Evolutionary conservation across 2,797 vertebrate species (phyloP).

Genomic region (Carcharodon carcharias): DNA sequence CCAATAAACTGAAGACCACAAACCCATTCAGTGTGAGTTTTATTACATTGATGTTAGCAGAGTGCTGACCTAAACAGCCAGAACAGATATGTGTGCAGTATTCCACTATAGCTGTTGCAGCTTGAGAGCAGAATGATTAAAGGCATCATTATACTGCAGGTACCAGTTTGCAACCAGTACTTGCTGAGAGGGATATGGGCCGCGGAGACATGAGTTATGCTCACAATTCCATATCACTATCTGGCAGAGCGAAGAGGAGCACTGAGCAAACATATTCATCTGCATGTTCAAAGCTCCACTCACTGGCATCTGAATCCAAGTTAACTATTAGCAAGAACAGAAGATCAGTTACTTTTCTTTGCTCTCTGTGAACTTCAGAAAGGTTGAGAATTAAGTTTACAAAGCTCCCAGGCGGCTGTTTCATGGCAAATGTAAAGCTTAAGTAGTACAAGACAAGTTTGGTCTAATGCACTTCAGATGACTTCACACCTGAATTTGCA

Average conservation of each 20-base stretch:
- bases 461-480: neutral
- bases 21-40: neutral
- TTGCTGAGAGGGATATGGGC: neutral
- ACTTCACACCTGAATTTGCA: neutral
- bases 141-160: neutral
- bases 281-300: neutral
- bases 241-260: neutral
- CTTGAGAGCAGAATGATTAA: neutral
- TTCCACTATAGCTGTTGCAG: neutral
- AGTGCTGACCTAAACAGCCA: neutral
- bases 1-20: conserved; percentile 11
- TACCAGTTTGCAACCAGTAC: neutral
- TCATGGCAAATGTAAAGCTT: neutral
- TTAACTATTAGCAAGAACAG: neutral
- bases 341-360: neutral
- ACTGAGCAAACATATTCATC: neutral
- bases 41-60: neutral
- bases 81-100: neutral
- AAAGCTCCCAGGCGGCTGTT: neutral
- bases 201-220: neutral
- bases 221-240: neutral
- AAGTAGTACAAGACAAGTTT: neutral
- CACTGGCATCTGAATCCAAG: neutral
- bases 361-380: neutral
- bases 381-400: neutral